Base-by-base conservation (phyloP, 2,888 invertebrate genomes). In the Lasioglossum figueresi region DNA sequence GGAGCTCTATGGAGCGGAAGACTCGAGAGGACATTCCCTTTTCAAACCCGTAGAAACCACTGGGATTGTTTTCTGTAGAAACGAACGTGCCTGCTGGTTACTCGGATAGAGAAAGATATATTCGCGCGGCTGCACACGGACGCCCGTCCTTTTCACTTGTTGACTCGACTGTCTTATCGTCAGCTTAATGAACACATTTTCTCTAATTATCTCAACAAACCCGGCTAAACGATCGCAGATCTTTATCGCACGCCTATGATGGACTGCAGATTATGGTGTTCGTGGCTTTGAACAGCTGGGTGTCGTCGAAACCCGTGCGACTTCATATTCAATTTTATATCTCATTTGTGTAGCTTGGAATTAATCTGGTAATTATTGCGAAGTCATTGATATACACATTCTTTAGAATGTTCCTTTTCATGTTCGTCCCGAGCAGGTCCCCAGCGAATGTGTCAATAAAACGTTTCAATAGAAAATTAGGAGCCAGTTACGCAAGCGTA, bases 21-120 rank as follows among this genome's bases (percentile, higher is more conserved):
- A 48, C 88, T 84, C 88, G 52, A 52, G 52, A 52, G 81, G 85
- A 89, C 81, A 72, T 85, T 84, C 82, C 80, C 79, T 84, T 88
- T 89, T 84, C 82, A 89, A 82, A 85, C 79, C 80, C 75, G 8
- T 79, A 80, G 81, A 82, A 79, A 73, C 72, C 72, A 6, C 59
- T 31, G 10, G 59, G 2, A 59, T 27, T 59, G 59, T 52, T 59
- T 59, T 31, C 59, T 4, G 59, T 31, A 27, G 59, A 27, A 59
- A 14, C 27, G 27, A 14, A 14, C 59, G 27, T 59, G 59, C 27
- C 59, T 27, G 59, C 27, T 27, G 59, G 31, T 27, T 59, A 31
- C 27, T 59, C 59, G 59, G 59, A 59, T 27, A 16, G 16, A 31
- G 27, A 59, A 59, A 59, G 59, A 59, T 59, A 5, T 59, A 16